Base-by-base conservation (phyloP, 2,888 invertebrate genomes). In the Eupeodes luniger region DNA sequence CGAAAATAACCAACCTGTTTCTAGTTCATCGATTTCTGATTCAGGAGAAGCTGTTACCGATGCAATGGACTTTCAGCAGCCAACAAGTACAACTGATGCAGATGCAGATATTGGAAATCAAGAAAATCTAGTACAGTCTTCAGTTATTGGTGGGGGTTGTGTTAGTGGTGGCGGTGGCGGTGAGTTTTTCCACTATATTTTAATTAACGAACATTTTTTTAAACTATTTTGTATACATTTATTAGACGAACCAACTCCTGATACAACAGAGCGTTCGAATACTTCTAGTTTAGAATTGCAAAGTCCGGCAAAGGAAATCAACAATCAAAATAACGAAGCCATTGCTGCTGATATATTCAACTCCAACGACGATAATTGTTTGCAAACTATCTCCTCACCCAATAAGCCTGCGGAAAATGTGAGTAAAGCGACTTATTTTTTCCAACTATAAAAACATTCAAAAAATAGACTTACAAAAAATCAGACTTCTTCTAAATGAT, bases 261-360 rank as follows among this genome's bases (percentile, higher is more conserved):
- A 85, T 40, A 85, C 88, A 59, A 85, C 80, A 14, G 82, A 59
- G 14, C 27, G 36, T 49, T 49, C 57, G 4, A 76, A 64, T 59
- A 16, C 59, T n/a, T 4, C 44, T 64, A 16, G 53, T n/a, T 4
- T 34, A 11, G 85, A 85, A 61, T 4, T 62, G 16, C 61, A 67
- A 55, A 40, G 19, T 27, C 36, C 27, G 34, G 9, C 47, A n/a
- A 76, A 83, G 11, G 84, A 88, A 40, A 80, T 36, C 5, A 64
- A 27, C 16, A 69, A 83, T 44, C 82, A 82, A 44, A 66, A 69
- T 61, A 81, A 85, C 44, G 81, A 69, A 62, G 62, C 90, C 86
- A 12, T 90, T 89, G 83, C 91, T 12, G 89, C 91, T 4, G 90
- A 90, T 59, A 90, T 92, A 4, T 91, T 91, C 27, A 91, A 90